Evolutionary conservation across 2,113 vertebrate species (phyloP).

Genomic region (Euleptes europaea): DNA sequence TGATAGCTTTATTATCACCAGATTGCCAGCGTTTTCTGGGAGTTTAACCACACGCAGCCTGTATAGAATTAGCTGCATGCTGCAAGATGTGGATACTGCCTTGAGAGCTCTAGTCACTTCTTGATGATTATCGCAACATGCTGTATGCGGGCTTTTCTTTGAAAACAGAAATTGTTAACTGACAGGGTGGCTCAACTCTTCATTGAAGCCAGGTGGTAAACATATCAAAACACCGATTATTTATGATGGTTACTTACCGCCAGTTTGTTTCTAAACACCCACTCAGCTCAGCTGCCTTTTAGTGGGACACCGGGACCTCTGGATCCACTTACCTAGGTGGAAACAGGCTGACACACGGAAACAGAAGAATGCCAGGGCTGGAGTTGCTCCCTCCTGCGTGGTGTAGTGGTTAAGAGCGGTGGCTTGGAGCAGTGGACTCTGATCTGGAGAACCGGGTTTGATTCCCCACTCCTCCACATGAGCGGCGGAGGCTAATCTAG

Average conservation of each 20-base stretch:
- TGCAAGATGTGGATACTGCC: neutral
- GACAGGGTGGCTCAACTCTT: neutral
- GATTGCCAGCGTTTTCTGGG: conserved; percentile 48
- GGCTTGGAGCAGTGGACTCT: no score
- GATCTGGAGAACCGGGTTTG: no score
- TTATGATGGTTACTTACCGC: neutral
- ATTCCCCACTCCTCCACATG: no score
- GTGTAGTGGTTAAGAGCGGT: no score
- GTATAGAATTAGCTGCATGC: neutral
- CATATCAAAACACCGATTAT: neutral
- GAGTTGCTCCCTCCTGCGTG: no score
- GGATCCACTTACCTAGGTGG: no score
- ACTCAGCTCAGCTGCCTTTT: no score
- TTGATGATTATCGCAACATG: neutral
- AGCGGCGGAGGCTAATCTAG: no score
- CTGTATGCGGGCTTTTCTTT: neutral
- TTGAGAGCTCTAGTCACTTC: neutral
- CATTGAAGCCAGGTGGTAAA: neutral
- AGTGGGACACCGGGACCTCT: no score
- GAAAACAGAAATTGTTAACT: neutral
- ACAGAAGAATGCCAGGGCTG: no score
- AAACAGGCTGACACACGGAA: no score
- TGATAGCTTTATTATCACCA: conserved; percentile 60
- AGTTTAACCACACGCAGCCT: conserved; percentile 53
- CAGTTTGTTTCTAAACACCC: neutral